A percentile compares a stretch with the other conserved stretches of the same genome.
These are phyloP conservation scores for Thera obeliscata DNA, from an alignment of 2,888 invertebrate genomes.

Conservation along the genomic window DNA sequence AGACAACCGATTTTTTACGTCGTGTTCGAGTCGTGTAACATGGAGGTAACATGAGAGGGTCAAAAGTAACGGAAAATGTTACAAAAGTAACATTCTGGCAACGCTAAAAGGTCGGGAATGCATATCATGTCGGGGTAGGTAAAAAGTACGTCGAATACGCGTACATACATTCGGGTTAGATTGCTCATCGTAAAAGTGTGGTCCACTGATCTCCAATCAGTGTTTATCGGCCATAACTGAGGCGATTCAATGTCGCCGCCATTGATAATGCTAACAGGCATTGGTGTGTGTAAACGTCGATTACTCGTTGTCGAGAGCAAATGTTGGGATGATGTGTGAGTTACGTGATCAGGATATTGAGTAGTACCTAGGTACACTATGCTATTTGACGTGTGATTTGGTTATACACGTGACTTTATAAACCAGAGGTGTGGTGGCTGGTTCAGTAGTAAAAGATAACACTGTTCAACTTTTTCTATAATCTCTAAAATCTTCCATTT, in stretches of 20 bases:
- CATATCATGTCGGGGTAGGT: slow-evolving; percentile 69
- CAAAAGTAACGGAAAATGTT: too few relatives aligned
- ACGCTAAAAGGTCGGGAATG: slow-evolving; percentile 60
- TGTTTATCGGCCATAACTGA: slow-evolving; percentile 75
- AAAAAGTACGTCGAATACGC: slow-evolving; percentile 61
- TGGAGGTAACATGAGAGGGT: too few relatives aligned
- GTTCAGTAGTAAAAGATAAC: too few relatives aligned
- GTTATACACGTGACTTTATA: neutral
- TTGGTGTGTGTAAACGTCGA: slow-evolving; percentile 52
- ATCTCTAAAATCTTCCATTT: too few relatives aligned
- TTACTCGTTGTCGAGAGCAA: slow-evolving; percentile 25
- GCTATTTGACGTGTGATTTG: neutral
- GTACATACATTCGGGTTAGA: slow-evolving; percentile 63
- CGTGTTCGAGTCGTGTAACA: too few relatives aligned
- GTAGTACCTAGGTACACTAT: neutral
- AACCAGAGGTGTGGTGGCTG: too few relatives aligned
- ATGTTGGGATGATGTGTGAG: slow-evolving; percentile 29
- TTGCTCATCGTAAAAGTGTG: slow-evolving; percentile 80
- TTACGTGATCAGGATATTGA: slow-evolving; percentile 29
- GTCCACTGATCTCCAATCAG: slow-evolving; percentile 80
- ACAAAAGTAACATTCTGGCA: too few relatives aligned
- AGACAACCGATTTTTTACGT: too few relatives aligned
- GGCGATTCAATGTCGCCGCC: slow-evolving; percentile 72
- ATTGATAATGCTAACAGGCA: slow-evolving; percentile 75
- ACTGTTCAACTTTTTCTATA: too few relatives aligned